Conservation (phyloP, 2,888 invertebrate species). For the Anthrax anthrax region DNA sequence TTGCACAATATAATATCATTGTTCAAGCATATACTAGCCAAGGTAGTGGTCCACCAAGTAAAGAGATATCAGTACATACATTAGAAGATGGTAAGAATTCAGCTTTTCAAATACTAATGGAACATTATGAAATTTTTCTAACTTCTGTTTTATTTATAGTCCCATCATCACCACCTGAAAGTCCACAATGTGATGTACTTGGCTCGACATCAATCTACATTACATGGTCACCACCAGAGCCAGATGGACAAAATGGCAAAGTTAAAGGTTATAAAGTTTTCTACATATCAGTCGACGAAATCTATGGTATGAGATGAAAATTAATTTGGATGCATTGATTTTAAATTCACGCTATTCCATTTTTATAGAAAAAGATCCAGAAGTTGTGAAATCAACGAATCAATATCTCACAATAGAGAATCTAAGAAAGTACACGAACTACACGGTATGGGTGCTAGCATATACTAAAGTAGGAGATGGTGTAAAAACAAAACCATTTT, state of each 20-base stretch:
- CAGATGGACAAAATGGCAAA: conserved; percentile 69
- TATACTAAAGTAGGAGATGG: conserved; percentile 85
- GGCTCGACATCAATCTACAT: conserved; percentile 75
- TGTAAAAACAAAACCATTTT: conserved; percentile 66
- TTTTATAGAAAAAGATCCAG: conserved; percentile 52
- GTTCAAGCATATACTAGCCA: conserved; percentile 78
- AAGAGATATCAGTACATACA: conserved; percentile 63
- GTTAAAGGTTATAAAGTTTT: conserved; percentile 76
- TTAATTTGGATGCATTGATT: too few species aligned
- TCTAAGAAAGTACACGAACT: conserved; percentile 76
- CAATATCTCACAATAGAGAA: conserved; percentile 46
- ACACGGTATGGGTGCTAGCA: conserved; percentile 79
- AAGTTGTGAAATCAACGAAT: conserved; percentile 50
- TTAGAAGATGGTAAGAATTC: conserved; percentile 69
- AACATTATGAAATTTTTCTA: too few species aligned
- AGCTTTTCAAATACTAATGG: too few species aligned
- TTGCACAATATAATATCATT: conserved; percentile 65
- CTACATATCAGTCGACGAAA: conserved; percentile 62
- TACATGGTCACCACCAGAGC: conserved; percentile 70
- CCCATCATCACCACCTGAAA: conserved; percentile 72
- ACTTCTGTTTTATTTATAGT: conserved; percentile 40
- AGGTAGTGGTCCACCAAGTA: conserved; percentile 72
- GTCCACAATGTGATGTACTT: conserved; percentile 64
- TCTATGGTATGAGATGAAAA: conserved; percentile 44
- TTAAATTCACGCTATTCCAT: too few species aligned